A percentile compares a stretch with the other conserved stretches of the same genome.
Conservation (phyloP, 2,888 invertebrate species). For the Diaprepes abbreviatus region DNA sequence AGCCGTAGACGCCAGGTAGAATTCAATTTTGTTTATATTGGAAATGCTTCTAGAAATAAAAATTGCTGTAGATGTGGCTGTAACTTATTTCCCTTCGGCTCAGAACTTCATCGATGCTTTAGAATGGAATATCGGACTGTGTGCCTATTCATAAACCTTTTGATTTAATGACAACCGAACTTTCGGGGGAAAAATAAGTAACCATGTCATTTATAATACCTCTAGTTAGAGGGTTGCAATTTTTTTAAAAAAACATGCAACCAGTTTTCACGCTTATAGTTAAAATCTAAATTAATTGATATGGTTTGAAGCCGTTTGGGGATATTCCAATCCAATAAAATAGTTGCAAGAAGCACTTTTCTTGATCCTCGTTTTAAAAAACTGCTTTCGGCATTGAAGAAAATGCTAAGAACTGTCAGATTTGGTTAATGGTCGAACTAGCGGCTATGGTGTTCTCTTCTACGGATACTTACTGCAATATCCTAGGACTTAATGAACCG, state of each 20-base stretch:
- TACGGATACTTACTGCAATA: too few species aligned
- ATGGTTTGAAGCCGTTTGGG: slow-evolving; percentile 3
- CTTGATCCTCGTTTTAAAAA: slow-evolving; percentile 54
- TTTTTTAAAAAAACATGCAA: not conserved
- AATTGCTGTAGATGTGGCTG: slow-evolving; percentile 45
- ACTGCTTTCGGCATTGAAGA: slow-evolving; percentile 25
- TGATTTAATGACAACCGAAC: slow-evolving; percentile 47
- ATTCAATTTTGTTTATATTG: slow-evolving; percentile 39
- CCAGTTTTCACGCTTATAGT: not conserved
- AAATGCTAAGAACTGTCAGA: slow-evolving; percentile 21
- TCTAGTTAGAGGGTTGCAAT: slow-evolving; percentile 51
- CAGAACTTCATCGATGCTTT: slow-evolving; percentile 48
- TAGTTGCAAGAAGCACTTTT: slow-evolving; percentile 50
- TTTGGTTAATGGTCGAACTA: slow-evolving; percentile 21
- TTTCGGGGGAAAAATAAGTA: slow-evolving; percentile 54
- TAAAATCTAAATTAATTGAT: slow-evolving; percentile 14
- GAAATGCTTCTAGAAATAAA: slow-evolving; percentile 42
- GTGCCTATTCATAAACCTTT: slow-evolving; percentile 49
- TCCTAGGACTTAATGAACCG: too few species aligned
- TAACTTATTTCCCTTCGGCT: slow-evolving; percentile 42
- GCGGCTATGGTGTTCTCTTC: too few species aligned
- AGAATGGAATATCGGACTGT: slow-evolving; percentile 53
- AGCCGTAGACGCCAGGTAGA: slow-evolving; percentile 35
- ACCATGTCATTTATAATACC: slow-evolving; percentile 53
- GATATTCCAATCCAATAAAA: slow-evolving; percentile 49